A percentile compares a stretch with the other conserved stretches of the same genome.
These are phyloP conservation scores for Taphrorychus bicolor DNA, from an alignment of 2,888 invertebrate genomes.

Conservation along the genomic window DNA sequence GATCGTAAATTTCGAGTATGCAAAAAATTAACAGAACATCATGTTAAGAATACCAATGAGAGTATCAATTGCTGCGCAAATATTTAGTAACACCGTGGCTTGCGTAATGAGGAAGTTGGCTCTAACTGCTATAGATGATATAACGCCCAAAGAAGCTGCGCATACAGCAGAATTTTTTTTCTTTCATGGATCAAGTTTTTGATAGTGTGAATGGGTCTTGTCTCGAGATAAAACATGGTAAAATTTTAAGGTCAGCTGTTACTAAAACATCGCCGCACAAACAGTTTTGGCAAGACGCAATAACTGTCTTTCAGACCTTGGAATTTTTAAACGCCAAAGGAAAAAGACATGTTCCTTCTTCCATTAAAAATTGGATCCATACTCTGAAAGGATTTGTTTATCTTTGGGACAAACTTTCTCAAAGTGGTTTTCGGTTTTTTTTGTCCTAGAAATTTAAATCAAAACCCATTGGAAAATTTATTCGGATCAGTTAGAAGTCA, in stretches of 20 bases:
- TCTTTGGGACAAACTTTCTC: slow-evolving; percentile 13
- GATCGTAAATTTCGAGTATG: too few species aligned
- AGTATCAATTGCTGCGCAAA: slow-evolving; percentile 30
- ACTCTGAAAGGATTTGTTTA: slow-evolving; percentile 17
- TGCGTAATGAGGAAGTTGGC: slow-evolving; percentile 11
- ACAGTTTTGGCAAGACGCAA: slow-evolving; percentile 9
- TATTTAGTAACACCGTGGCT: slow-evolving; percentile 25
- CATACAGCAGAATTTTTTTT: slow-evolving; percentile 20
- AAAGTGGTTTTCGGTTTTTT: too few species aligned
- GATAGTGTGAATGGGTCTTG: slow-evolving; percentile 20
- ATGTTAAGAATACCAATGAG: too few species aligned
- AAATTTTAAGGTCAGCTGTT: slow-evolving; percentile 12
- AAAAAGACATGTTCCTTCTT: slow-evolving; percentile 1
- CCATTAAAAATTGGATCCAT: slow-evolving; percentile 16
- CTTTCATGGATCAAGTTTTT: too few species aligned
- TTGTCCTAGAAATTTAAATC: too few species aligned
- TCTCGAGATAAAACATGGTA: not conserved
- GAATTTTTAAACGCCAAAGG: slow-evolving; percentile 5
- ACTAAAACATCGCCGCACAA: not conserved
- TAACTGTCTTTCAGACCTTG: slow-evolving; percentile 13
- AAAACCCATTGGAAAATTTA: too few species aligned
- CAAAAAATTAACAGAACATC: too few species aligned
- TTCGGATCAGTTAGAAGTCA: too few species aligned
- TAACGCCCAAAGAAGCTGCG: slow-evolving; percentile 1
- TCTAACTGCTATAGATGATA: not conserved